phyloP scores from a whole-genome alignment of 2,888 invertebrate species.

The Zeuzera pyrina region DNA sequence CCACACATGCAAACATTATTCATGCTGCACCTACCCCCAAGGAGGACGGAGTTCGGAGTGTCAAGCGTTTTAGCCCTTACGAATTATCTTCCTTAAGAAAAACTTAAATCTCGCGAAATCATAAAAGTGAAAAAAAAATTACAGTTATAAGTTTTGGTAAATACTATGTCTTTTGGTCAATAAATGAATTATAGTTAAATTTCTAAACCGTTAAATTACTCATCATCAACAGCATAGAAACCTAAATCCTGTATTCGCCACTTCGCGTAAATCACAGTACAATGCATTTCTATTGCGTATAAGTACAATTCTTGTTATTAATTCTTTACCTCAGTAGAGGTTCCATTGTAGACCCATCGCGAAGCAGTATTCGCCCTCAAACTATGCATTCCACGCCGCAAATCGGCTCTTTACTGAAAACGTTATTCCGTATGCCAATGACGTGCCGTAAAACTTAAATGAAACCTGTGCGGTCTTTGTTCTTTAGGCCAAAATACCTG shows the following conservation, averaged over 20 bases:
- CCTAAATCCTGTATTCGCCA: too few relatives aligned
- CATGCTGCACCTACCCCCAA: too few relatives aligned
- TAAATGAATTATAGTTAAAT: too few relatives aligned
- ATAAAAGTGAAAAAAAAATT: too few relatives aligned
- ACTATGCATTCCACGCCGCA: conserved; percentile 34
- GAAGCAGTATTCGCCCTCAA: conserved; percentile 21
- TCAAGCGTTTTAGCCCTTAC: too few relatives aligned
- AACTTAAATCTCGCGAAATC: too few relatives aligned
- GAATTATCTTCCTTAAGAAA: too few relatives aligned
- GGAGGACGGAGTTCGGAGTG: too few relatives aligned
- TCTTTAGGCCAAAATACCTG: conserved; percentile 25
- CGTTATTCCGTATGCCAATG: conserved; percentile 22
- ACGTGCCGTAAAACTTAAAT: conserved; percentile 41
- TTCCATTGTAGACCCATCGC: conserved; percentile 17
- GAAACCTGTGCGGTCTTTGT: conserved; percentile 36
- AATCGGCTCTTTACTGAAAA: conserved; percentile 28
- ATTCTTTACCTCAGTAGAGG: conserved; percentile 22
- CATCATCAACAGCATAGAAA: conserved; percentile 7
- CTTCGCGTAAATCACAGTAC: conserved; percentile 19
- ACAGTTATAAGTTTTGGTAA: too few relatives aligned
- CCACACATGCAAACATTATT: too few relatives aligned
- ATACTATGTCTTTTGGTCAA: too few relatives aligned
- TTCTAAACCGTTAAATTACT: too few relatives aligned
- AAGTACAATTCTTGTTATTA: conserved; percentile 26
- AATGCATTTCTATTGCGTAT: conserved; percentile 32